Evolutionary conservation across 2,888 invertebrate species (phyloP), one percentile per base, ranked within the genome.

Genomic region (Panopea generosa): DNA sequence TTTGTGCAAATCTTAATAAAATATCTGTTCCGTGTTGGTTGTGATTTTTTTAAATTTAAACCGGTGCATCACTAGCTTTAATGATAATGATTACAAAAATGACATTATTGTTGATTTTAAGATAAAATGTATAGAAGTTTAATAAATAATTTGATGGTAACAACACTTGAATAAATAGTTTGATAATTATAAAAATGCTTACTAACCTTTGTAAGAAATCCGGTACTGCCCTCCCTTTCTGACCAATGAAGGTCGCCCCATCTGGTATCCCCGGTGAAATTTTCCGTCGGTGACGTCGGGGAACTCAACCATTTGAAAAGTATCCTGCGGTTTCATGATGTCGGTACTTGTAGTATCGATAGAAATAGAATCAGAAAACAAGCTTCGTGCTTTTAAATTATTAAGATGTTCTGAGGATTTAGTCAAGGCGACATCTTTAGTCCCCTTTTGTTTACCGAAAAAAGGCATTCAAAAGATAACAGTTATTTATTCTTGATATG

Each of bases 221-320:
- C 98, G 98, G 94, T 97, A 97, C 93, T 97, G 97, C 82, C 99
- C 98, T 93, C 98, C 97, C 93, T 99, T 98, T 94, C 97, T 96
- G 83, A 98, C 96, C 73, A 98, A 96, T 1, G 82, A 77, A 18
- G 84, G 83, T 2, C 85, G 67, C 4, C 85, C 85, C 70, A 85
- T 82, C 61, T 85, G 84, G 50, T 85, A 85, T 9, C 85, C 85
- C 11, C 75, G 38, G 57, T 77, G 52, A 6, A 57, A 62, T 22
- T 81, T 79, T 11, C 72, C 62, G 18, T 69, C 50, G 11, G 63
- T 26, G 14, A 75, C 61, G 9, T 81, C 77, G 2, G 85, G 82
- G 61, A 85, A 85, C 55, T 85, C 85, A 9, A 85, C 68, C 70
- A 83, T 75, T 67, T 85, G 82, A 24, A 81, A 77, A 1, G 43